Conservation (phyloP, 2,888 invertebrate genomes). For the Caenorhabditis zanzibari region DNA sequence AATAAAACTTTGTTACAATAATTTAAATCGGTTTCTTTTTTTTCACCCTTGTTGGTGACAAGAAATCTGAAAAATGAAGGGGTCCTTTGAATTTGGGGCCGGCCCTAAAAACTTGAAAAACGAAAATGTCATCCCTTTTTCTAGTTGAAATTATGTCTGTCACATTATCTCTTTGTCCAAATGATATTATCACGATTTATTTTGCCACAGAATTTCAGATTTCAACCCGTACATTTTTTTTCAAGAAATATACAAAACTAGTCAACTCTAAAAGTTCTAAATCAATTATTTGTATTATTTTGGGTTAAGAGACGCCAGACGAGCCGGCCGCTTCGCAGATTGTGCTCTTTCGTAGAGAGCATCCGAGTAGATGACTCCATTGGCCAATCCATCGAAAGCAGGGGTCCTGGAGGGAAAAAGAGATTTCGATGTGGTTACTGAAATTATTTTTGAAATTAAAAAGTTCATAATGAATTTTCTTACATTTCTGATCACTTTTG, state of each 20-base stretch:
- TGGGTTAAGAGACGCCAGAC: slow-evolving; percentile 65
- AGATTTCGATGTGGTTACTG: slow-evolving; percentile 61
- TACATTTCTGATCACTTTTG: slow-evolving; percentile 84
- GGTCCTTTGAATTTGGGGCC: too few relatives aligned
- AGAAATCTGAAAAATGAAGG: too few relatives aligned
- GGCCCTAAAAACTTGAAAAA: too few relatives aligned
- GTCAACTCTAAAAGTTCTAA: not conserved
- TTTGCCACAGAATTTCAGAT: too few relatives aligned
- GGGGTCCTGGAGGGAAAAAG: slow-evolving; percentile 75
- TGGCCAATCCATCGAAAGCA: slow-evolving; percentile 79
- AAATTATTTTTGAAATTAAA: not conserved
- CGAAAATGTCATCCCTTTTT: too few relatives aligned
- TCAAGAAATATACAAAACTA: too few relatives aligned
- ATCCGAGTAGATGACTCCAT: slow-evolving; percentile 83
- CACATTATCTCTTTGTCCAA: too few relatives aligned
- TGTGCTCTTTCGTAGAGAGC: slow-evolving; percentile 72
- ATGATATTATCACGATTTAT: not conserved
- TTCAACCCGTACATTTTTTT: too few relatives aligned
- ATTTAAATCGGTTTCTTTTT: too few relatives aligned
- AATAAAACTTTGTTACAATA: too few relatives aligned
- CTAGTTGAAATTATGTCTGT: too few relatives aligned
- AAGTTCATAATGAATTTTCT: not conserved
- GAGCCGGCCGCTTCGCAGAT: slow-evolving; percentile 67
- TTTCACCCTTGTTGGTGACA: too few relatives aligned
- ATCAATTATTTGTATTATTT: slow-evolving; percentile 24